These are phyloP conservation scores for Ammospiza caudacuta DNA, from an alignment of 2,113 vertebrate genomes.

Conservation along the genomic window DNA sequence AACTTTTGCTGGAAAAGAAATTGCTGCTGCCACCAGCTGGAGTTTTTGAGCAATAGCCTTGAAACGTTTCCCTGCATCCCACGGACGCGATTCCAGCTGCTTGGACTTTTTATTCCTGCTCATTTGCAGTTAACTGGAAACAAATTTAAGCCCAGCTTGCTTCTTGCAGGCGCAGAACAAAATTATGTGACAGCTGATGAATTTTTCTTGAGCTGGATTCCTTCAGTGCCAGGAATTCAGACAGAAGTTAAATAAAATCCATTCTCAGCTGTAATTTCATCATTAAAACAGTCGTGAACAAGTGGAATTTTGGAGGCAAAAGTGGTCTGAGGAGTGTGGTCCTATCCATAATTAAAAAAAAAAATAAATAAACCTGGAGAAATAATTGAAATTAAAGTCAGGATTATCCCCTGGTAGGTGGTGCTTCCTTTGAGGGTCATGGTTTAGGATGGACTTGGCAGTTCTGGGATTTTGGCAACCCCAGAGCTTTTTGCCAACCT, in stretches of 20 bases:
- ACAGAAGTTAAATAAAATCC: background rate
- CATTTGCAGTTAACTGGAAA: background rate
- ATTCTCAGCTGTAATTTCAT: background rate
- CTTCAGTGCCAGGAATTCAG: background rate
- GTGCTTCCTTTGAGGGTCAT: background rate
- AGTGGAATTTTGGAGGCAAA: background rate
- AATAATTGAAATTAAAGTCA: background rate
- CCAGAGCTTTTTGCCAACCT: background rate
- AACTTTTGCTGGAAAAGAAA: background rate
- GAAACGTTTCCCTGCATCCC: background rate
- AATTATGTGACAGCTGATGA: background rate
- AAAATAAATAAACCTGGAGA: background rate
- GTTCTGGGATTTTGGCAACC: background rate
- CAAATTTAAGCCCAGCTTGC: background rate
- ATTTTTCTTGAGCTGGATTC: background rate
- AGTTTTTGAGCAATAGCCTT: background rate
- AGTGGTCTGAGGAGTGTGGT: background rate
- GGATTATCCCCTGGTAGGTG: background rate
- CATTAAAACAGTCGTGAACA: background rate
- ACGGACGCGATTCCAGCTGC: background rate
- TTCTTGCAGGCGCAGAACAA: background rate
- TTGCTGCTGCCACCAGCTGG: constrained; percentile 70
- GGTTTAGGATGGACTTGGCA: background rate
- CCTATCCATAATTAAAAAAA: background rate
- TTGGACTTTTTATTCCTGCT: background rate